phyloP scores from a whole-genome alignment of 2,888 invertebrate species.

The Tetragonula carbonaria region DNA sequence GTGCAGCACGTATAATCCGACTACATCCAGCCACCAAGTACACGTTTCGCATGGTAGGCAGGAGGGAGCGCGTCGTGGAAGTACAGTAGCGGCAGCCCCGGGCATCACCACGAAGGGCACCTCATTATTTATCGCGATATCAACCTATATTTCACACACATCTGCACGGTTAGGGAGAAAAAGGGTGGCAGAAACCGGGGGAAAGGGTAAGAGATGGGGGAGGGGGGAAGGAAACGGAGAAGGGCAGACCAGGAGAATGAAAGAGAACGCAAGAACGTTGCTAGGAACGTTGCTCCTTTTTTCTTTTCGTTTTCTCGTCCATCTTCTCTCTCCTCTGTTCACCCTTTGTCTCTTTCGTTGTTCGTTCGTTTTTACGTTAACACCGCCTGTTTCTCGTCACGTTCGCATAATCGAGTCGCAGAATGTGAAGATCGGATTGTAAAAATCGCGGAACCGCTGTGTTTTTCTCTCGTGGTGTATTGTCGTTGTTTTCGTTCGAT shows the following conservation, averaged over 20 bases:
- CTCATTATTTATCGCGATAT: constrained; percentile 83
- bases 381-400: not conserved
- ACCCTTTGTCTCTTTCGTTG: not conserved
- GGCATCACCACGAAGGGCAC: constrained; percentile 81
- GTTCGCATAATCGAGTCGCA: not conserved
- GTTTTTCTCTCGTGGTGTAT: too few species aligned
- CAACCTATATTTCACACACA: constrained; percentile 82
- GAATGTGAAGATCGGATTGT: too few species aligned
- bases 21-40: constrained; percentile 51
- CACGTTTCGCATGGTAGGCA: constrained; percentile 60
- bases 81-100: constrained; percentile 80
- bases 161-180: constrained; percentile 49
- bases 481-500: too few species aligned
- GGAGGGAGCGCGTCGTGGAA: constrained; percentile 70
- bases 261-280: not conserved
- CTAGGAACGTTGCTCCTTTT: constrained; percentile 21
- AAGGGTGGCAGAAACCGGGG: constrained; percentile 25
- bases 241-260: not conserved
- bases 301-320: not conserved
- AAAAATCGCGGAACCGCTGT: too few species aligned
- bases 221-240: not conserved
- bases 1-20: constrained; percentile 15
- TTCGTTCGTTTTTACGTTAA: not conserved
- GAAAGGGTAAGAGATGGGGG: constrained; percentile 29
- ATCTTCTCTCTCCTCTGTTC: not conserved